phyloP scores from a whole-genome alignment of 2,888 invertebrate species.

The Trichopria drosophilae region DNA sequence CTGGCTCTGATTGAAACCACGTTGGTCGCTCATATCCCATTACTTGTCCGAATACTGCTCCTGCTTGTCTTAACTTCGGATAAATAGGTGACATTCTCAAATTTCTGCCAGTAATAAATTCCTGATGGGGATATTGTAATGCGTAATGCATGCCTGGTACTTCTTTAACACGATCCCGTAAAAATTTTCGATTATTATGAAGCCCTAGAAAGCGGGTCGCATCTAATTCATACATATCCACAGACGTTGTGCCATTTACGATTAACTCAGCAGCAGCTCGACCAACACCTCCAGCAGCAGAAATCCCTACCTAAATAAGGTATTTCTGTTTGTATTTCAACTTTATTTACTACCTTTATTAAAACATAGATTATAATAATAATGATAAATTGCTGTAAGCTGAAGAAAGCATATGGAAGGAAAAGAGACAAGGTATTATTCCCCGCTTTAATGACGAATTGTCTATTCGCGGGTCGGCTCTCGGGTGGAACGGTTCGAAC shows the following conservation, averaged over 20 bases:
- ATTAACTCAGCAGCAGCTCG: slow-evolving; percentile 87
- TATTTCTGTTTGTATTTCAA: slow-evolving; percentile 1
- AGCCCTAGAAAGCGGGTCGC: slow-evolving; percentile 87
- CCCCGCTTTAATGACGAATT: too few relatives aligned
- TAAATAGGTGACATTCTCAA: slow-evolving; percentile 93
- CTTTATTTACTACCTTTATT: too few relatives aligned
- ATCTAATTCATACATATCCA: slow-evolving; percentile 87
- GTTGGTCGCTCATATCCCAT: slow-evolving; percentile 97
- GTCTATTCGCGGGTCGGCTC: too few relatives aligned
- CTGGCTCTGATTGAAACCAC: slow-evolving; percentile 74
- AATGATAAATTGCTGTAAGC: too few relatives aligned
- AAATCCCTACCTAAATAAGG: slow-evolving; percentile 76
- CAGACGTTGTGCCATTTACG: slow-evolving; percentile 74
- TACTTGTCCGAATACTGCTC: slow-evolving; percentile 94
- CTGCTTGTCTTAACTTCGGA: slow-evolving; percentile 84
- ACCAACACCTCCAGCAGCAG: slow-evolving; percentile 94
- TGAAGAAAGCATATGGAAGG: too few relatives aligned
- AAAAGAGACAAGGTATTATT: too few relatives aligned
- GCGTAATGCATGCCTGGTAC: slow-evolving; percentile 87
- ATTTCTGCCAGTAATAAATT: slow-evolving; percentile 86
- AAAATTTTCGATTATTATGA: slow-evolving; percentile 92
- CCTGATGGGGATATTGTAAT: slow-evolving; percentile 80
- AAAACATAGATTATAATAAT: too few relatives aligned
- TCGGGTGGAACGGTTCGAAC: too few relatives aligned
- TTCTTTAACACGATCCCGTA: slow-evolving; percentile 88